Percentiles rank a stretch among this genome's conserved stretches.
phyloP scores from a whole-genome alignment of 2,888 invertebrate species.

The Phlogophora meticulosa region DNA sequence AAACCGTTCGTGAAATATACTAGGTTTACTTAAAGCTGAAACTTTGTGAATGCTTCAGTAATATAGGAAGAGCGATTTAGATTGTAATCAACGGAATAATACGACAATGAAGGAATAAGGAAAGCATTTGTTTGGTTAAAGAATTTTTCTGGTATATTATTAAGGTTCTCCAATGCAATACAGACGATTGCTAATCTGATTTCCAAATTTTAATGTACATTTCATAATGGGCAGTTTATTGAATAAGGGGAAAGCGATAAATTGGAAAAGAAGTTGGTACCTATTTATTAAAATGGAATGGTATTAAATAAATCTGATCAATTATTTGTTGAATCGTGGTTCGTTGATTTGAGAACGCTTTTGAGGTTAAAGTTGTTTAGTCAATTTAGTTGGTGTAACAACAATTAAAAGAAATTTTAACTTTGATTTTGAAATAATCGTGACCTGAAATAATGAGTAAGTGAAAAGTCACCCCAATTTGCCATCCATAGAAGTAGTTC shows the following conservation, averaged over 20 bases:
- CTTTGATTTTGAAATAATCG: neutral
- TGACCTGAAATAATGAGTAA: neutral
- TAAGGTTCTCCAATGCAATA: constrained; percentile 34
- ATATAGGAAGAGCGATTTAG: constrained; percentile 61
- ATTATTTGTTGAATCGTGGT: neutral
- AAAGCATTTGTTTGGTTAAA: constrained; percentile 35
- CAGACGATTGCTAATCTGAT: constrained; percentile 43
- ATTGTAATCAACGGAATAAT: constrained; percentile 61
- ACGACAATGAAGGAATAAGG: constrained; percentile 53
- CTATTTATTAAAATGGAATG: neutral
- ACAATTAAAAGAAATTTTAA: neutral
- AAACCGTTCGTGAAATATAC: constrained; percentile 63
- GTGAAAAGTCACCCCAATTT: neutral
- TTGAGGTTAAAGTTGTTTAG: neutral
- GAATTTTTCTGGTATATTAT: constrained; percentile 30
- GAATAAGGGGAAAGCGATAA: neutral
- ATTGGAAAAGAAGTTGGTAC: neutral
- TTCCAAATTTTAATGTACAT: constrained; percentile 32
- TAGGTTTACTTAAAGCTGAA: constrained; percentile 69
- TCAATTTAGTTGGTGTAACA: neutral
- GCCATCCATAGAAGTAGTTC: neutral
- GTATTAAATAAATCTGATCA: neutral
- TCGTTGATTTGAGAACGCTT: neutral
- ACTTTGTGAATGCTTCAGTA: constrained; percentile 47
- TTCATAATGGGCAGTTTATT: constrained; percentile 21